Conservation (phyloP, 2,113 vertebrate genomes). For the Triplophysa rosa region DNA sequence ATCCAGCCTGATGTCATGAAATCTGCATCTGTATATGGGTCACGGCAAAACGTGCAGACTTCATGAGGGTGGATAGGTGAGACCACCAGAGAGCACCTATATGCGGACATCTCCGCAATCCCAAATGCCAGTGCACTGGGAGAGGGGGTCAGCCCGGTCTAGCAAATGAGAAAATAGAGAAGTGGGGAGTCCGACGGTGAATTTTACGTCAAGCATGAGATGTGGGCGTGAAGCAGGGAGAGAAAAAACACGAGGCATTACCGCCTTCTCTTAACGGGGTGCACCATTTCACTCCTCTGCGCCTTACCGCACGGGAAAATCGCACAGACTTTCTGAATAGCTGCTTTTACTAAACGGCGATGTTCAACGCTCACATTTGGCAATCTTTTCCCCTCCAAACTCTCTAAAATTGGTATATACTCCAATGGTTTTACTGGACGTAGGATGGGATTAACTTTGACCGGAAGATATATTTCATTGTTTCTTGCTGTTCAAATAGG, state of each 20-base stretch:
- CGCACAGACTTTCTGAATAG: constrained; percentile 57
- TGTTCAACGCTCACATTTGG: constrained; percentile 80
- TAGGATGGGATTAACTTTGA: constrained; percentile 97
- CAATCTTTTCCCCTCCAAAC: constrained; percentile 81
- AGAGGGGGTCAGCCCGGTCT: constrained; percentile 56
- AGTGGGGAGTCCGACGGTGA: constrained; percentile 73
- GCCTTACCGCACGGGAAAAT: constrained; percentile 72
- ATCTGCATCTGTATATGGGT: constrained; percentile 14
- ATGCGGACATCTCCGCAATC: constrained; percentile 46
- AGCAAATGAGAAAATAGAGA: constrained; percentile 67
- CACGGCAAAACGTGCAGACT: constrained; percentile 7
- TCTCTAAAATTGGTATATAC: constrained; percentile 81
- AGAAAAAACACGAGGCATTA: constrained; percentile 64
- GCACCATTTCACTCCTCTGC: constrained; percentile 76
- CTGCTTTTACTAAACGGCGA: constrained; percentile 82
- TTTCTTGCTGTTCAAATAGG: constrained; percentile 91
- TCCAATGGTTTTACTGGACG: constrained; percentile 90
- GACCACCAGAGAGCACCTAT: constrained; percentile 36
- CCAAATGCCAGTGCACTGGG: constrained; percentile 31
- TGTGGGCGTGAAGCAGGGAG: constrained; percentile 80
- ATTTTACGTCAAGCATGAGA: constrained; percentile 80
- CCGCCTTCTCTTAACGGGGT: constrained; percentile 83
- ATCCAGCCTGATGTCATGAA: not conserved
- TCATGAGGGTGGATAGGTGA: constrained; percentile 28
- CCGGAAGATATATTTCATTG: constrained; percentile 90